Percentiles rank a stretch among this genome's conserved stretches.
Conservation (phyloP, 2,888 invertebrate genomes). For the Dendrolimus houi region DNA sequence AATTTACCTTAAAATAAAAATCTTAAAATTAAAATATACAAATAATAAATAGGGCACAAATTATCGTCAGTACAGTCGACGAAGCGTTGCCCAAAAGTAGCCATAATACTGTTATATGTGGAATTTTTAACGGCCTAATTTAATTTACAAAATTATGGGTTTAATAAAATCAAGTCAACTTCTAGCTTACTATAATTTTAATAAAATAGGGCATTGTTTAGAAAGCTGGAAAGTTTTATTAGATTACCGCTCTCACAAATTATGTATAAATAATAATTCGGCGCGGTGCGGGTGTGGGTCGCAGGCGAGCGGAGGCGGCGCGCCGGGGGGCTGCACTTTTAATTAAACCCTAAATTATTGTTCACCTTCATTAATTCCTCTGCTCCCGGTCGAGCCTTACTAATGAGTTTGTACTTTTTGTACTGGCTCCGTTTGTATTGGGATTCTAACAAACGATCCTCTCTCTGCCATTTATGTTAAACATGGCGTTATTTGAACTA, state of each 20-base stretch:
- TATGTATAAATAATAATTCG: conserved; percentile 65
- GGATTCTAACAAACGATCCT: conserved; percentile 19
- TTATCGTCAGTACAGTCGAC: too few species aligned
- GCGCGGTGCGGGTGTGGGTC: conserved; percentile 16
- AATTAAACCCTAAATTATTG: conserved; percentile 76
- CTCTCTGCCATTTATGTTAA: neutral
- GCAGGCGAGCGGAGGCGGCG: conserved; percentile 39
- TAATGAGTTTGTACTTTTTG: conserved; percentile 73
- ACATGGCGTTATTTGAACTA: neutral
- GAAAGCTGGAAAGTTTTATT: conserved; percentile 49
- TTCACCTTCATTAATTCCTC: conserved; percentile 74
- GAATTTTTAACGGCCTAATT: too few species aligned
- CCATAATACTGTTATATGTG: too few species aligned
- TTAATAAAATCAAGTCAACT: too few species aligned
- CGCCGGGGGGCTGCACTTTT: conserved; percentile 69
- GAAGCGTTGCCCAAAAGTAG: too few species aligned
- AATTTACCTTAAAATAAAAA: too few species aligned
- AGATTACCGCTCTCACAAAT: conserved; percentile 72
- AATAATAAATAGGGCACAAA: too few species aligned
- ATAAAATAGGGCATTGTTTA: conserved; percentile 7
- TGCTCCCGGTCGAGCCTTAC: conserved; percentile 62
- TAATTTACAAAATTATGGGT: too few species aligned
- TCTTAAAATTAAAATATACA: too few species aligned
- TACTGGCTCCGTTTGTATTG: conserved; percentile 35
- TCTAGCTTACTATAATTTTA: conserved; percentile 1